Evolutionary conservation across 2,888 invertebrate species (phyloP).

Genomic region (Agrotis segetum): DNA sequence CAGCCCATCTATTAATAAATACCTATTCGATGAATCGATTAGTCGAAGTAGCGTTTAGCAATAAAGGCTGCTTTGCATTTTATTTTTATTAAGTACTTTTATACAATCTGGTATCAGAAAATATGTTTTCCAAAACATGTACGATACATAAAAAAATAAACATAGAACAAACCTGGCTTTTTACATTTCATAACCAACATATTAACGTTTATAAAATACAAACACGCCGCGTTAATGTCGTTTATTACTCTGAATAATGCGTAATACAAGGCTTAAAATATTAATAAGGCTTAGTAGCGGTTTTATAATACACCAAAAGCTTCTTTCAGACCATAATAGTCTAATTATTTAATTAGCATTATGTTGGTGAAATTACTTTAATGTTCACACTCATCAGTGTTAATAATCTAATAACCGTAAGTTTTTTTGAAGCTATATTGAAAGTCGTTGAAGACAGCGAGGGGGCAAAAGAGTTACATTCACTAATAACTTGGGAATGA

Average conservation of each 20-base stretch:
- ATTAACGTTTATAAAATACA: neutral
- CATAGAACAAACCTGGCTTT: neutral
- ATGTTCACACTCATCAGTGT: neutral
- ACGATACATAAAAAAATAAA: neutral
- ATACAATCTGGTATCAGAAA: neutral
- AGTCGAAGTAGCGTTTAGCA: neutral
- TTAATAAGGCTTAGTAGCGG: neutral
- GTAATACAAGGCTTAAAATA: conserved; percentile 5
- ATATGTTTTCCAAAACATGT: neutral
- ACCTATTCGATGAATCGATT: no score
- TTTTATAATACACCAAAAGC: neutral
- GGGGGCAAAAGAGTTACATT: neutral
- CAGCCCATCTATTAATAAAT: no score
- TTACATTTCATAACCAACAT: neutral
- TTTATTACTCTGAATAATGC: conserved; percentile 1
- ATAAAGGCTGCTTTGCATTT: neutral
- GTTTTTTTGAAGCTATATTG: neutral
- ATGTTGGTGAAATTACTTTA: neutral
- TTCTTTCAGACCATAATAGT: neutral
- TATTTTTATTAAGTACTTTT: neutral
- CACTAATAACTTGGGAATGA: conserved; percentile 7
- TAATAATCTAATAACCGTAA: neutral
- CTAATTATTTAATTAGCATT: neutral
- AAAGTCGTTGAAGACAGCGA: conserved; percentile 14
- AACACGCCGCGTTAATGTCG: conserved; percentile 4